Conservation (phyloP, 2,888 invertebrate species). For the Leucania comma region DNA sequence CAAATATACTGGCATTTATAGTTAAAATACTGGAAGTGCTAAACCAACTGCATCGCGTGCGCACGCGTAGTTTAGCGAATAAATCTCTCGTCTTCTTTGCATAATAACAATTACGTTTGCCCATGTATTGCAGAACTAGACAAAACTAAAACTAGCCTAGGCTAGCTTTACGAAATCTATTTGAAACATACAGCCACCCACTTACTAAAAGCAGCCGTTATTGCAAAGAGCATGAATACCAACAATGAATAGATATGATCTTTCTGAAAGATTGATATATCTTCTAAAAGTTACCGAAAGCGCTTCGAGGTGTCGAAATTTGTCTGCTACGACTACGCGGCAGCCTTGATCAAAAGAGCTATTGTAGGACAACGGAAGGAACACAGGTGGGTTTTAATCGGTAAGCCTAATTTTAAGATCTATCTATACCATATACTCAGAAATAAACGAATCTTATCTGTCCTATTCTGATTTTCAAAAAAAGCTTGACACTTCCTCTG, state of each 20-base stretch:
- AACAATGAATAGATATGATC: not conserved
- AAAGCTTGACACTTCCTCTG: too few species aligned
- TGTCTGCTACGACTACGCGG: not conserved
- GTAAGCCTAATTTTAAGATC: too few species aligned
- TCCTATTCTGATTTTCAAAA: too few species aligned
- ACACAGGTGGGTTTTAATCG: too few species aligned
- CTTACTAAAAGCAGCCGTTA: slow-evolving; percentile 13
- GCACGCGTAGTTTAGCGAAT: slow-evolving; percentile 46
- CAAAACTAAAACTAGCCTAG: slow-evolving; percentile 4
- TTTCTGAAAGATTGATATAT: not conserved
- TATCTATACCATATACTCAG: too few species aligned
- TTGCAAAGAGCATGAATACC: not conserved
- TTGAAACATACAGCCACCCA: slow-evolving; percentile 10
- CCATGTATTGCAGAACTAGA: slow-evolving; percentile 31
- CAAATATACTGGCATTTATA: slow-evolving; percentile 48
- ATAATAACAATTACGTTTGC: slow-evolving; percentile 52
- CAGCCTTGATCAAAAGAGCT: too few species aligned
- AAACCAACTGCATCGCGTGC: slow-evolving; percentile 54
- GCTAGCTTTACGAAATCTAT: slow-evolving; percentile 34
- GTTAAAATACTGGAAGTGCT: slow-evolving; percentile 53
- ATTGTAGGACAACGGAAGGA: too few species aligned
- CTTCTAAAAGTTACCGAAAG: not conserved
- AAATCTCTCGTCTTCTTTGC: slow-evolving; percentile 52
- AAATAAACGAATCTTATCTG: too few species aligned
- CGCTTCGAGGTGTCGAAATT: not conserved